Conservation (phyloP, 2,797 vertebrate species). For the Galago senegalensis region DNA sequence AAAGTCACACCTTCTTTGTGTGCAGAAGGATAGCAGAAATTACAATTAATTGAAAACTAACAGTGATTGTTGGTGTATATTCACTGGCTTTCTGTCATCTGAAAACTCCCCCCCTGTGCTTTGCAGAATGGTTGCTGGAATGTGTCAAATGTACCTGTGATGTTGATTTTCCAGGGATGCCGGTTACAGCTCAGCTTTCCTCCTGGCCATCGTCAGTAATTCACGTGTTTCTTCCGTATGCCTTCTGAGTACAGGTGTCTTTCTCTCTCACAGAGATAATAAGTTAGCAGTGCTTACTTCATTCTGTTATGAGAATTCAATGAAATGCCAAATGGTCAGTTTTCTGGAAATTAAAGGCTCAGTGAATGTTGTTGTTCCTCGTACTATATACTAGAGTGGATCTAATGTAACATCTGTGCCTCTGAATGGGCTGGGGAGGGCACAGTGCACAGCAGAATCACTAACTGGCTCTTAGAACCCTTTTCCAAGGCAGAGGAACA, state of each 20-base stretch:
- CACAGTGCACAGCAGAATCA: fast-evolving
- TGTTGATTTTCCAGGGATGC: not conserved
- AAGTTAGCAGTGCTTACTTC: not conserved
- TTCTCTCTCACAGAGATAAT: not conserved
- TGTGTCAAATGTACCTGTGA: not conserved
- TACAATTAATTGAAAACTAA: not conserved
- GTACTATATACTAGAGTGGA: too few species aligned
- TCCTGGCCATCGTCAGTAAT: too few species aligned
- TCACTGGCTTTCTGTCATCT: not conserved
- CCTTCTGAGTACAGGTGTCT: not conserved
- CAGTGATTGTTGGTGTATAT: not conserved
- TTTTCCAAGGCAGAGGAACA: not conserved
- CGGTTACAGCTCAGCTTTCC: not conserved
- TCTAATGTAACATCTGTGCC: not conserved
- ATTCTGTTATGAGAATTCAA: not conserved
- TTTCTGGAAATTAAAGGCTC: not conserved
- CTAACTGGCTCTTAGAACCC: not conserved
- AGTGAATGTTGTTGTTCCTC: not conserved
- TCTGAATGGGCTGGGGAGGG: not conserved
- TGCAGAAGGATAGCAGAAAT: not conserved
- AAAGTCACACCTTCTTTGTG: not conserved
- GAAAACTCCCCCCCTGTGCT: not conserved
- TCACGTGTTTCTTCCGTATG: not conserved
- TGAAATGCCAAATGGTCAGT: not conserved
- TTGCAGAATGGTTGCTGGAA: not conserved